These are phyloP conservation scores for Ornithorhynchus anatinus DNA, from an alignment of 2,113 vertebrate genomes.

Conservation along the genomic window DNA sequence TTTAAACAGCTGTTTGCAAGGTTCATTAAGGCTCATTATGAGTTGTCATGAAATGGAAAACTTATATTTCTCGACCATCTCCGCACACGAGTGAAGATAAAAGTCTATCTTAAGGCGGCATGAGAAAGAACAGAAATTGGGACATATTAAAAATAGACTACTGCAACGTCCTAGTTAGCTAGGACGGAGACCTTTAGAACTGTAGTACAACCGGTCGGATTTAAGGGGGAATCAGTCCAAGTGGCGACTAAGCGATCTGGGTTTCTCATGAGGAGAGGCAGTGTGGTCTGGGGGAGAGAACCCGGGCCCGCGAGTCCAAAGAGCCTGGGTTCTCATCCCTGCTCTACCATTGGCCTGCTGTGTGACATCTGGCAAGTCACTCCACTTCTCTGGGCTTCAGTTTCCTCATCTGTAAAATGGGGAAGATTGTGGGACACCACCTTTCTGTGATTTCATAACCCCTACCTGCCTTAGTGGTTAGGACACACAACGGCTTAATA, in stretches of 20 bases:
- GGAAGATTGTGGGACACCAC: too few species aligned
- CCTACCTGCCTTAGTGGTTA: too few species aligned
- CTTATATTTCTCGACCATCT: conserved; percentile 77
- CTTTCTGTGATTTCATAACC: too few species aligned
- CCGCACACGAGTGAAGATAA: conserved; percentile 78
- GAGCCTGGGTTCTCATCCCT: too few species aligned
- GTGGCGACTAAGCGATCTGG: conserved; percentile 53
- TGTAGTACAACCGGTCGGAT: conserved; percentile 57
- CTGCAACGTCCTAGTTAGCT: conserved; percentile 74
- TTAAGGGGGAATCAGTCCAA: conserved; percentile 59
- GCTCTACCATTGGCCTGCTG: too few species aligned
- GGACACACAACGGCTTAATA: too few species aligned
- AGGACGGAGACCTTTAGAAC: conserved; percentile 66
- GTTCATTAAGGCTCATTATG: conserved; percentile 82
- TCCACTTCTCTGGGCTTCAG: too few species aligned
- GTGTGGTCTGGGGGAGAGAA: too few species aligned
- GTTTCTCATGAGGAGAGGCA: conserved; percentile 57
- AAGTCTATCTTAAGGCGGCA: conserved; percentile 80
- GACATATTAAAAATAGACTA: conserved; percentile 80
- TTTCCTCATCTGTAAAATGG: too few species aligned
- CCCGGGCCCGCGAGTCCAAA: too few species aligned
- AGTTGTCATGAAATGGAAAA: conserved; percentile 77
- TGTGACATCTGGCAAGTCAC: too few species aligned
- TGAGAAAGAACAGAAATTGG: conserved; percentile 77
- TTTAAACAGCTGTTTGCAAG: conserved; percentile 75